A percentile compares a stretch with the other conserved stretches of the same genome.
phyloP scores from a whole-genome alignment of 2,888 invertebrate species.

The Dasysyrphus tricinctus region DNA sequence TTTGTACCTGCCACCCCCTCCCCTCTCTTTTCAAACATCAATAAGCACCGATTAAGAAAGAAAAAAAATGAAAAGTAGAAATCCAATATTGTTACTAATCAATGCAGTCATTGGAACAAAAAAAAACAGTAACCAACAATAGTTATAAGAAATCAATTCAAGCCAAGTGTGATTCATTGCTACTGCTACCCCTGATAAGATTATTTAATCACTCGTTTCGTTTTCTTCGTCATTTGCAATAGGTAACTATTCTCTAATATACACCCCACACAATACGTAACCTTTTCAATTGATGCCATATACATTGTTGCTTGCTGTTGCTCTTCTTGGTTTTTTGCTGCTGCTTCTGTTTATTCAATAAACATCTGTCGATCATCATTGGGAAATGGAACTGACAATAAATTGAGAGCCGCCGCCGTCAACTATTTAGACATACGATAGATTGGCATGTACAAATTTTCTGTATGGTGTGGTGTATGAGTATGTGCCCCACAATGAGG shows the following conservation, averaged over 20 bases:
- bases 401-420: slow-evolving; percentile 28
- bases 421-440: slow-evolving; percentile 16
- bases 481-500: slow-evolving; percentile 18
- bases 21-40: slow-evolving; percentile 1
- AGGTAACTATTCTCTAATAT: slow-evolving; percentile 38
- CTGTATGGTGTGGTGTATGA: background rate
- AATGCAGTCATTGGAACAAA: slow-evolving; percentile 32
- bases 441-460: slow-evolving; percentile 19
- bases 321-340: slow-evolving; percentile 12
- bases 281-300: slow-evolving; percentile 56
- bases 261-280: slow-evolving; percentile 62
- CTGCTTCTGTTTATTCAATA: slow-evolving; percentile 53
- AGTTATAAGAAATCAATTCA: slow-evolving; percentile 23
- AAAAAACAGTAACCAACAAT: slow-evolving; percentile 25
- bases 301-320: slow-evolving; percentile 41
- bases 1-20: slow-evolving; percentile 30
- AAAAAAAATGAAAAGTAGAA: slow-evolving; percentile 25
- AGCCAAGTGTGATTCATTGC: slow-evolving; percentile 63
- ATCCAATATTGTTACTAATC: slow-evolving; percentile 54
- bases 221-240: slow-evolving; percentile 19
- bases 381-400: slow-evolving; percentile 61
- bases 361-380: slow-evolving; percentile 73
- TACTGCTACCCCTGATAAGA: slow-evolving; percentile 51
- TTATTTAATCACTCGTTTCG: slow-evolving; percentile 56
- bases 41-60: slow-evolving; percentile 37